Evolutionary conservation across 2,888 invertebrate genomes (phyloP), one percentile per base, ranked within the genome.

Genomic region (Oligia latruncula): DNA sequence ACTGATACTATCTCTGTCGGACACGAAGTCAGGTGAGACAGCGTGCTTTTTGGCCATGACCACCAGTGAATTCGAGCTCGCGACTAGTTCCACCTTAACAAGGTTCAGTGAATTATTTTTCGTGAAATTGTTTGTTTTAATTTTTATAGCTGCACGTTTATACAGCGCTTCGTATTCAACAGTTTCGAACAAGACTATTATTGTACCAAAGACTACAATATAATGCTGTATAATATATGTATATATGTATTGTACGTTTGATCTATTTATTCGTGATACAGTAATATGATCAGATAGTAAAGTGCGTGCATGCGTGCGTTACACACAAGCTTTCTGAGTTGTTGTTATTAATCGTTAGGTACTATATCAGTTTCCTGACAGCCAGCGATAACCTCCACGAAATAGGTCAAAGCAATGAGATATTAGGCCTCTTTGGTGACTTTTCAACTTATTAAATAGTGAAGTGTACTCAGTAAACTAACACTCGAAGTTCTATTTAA

Each of bases 401-500:
- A 77, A 82, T 62, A 82, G 79, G 74, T 77, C 70, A 77, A 70
- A 74, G 46, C 29, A 70, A 67, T 65, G 40, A 71, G 60, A 71
- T 77, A 68, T 70, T n/a, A 71, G 68, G 46, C 5, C 20, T 73
- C 70, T 66, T 64, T 55, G 58, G 58, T 52, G 76, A 67, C 67
- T 75, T 77, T 76, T 86, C 67, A 74, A 78, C 49, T 81, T 77
- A 82, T 82, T 80, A 84, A 79, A 82, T 72, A 79, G 67, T 81
- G 55, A 81, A 88, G 80, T 74, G 70, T 80, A 83, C 78, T 65
- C 74, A 71, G 67, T 73, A 82, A 79, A 83, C 66, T 71, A 87
- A 83, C 74, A 83, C 75, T 85, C 70, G 64, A 82, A 87, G 89
- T 91, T 91, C 87, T 91, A 92, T 93, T 92, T 93, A 93, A 93